These are phyloP conservation scores for Lynx canadensis DNA, from an alignment of 2,113 vertebrate genomes.

Conservation along the genomic window DNA sequence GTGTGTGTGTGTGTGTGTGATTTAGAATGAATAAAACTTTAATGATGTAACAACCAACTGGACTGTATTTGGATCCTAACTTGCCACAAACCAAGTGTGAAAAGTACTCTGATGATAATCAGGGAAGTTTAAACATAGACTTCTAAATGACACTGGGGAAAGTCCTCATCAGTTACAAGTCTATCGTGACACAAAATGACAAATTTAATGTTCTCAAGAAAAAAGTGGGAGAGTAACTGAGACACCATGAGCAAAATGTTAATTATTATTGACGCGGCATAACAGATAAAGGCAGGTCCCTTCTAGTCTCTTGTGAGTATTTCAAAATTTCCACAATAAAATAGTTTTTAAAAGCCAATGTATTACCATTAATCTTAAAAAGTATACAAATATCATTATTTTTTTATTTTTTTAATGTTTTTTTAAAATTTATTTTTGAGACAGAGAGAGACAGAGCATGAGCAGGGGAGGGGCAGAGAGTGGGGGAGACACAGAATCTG, in stretches of 20 bases:
- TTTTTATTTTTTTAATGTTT: too few species aligned
- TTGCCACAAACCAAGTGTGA: constrained; percentile 13
- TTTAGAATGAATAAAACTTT: background rate
- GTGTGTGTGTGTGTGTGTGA: background rate
- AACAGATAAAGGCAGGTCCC: background rate
- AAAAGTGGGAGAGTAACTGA: background rate
- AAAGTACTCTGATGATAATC: background rate
- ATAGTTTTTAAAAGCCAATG: background rate
- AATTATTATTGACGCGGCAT: background rate
- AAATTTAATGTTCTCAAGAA: constrained; percentile 37
- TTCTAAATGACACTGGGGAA: background rate
- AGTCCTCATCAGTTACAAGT: background rate
- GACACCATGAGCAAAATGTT: background rate
- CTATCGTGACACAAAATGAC: background rate
- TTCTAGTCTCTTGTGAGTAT: background rate
- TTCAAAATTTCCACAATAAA: constrained; percentile 12
- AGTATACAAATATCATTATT: background rate
- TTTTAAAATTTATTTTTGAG: too few species aligned
- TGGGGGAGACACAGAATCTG: too few species aligned
- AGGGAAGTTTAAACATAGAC: background rate
- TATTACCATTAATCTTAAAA: background rate
- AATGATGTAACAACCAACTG: background rate
- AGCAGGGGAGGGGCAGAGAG: too few species aligned
- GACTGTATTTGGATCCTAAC: background rate
- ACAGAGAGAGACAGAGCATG: too few species aligned